phyloP scores from a whole-genome alignment of 1,140 invertebrate genomes.

The Cotesia vestalis region DNA sequence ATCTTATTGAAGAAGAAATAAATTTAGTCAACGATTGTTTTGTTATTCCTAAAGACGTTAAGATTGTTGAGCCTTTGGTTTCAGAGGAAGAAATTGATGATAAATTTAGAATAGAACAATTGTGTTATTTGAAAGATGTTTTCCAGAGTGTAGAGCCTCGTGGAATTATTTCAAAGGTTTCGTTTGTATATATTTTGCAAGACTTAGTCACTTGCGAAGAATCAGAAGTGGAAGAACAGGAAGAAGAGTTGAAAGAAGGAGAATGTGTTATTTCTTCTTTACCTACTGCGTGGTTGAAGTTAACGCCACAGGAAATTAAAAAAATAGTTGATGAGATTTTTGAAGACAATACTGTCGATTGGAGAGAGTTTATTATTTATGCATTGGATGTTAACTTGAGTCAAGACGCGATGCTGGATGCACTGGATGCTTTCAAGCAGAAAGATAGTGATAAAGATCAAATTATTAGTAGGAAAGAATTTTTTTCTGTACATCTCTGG shows the following conservation, averaged over 20 bases:
- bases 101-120: constrained; percentile 65
- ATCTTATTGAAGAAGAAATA: constrained; percentile 60
- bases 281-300: constrained; percentile 64
- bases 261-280: constrained; percentile 48
- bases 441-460: constrained; percentile 62
- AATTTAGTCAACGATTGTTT: constrained; percentile 64
- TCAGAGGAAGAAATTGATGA: constrained; percentile 44
- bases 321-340: constrained; percentile 64
- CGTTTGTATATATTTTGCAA: constrained; percentile 68
- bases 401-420: constrained; percentile 63
- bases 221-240: constrained; percentile 56
- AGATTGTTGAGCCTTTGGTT: constrained; percentile 52
- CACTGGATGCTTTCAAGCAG: constrained; percentile 60
- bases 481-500: constrained; percentile 64
- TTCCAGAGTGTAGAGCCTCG: constrained; percentile 66
- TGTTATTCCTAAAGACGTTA: constrained; percentile 58
- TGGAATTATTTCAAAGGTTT: constrained; percentile 64
- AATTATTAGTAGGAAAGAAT: constrained; percentile 57
- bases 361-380: constrained; percentile 72
- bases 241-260: constrained; percentile 39
- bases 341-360: constrained; percentile 66
- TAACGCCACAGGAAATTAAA: constrained; percentile 63
- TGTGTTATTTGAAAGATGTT: constrained; percentile 63
- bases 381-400: constrained; percentile 66
- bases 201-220: constrained; percentile 64